Conservation (phyloP, 2,888 invertebrate genomes). For the Strigamia transsilvanica region DNA sequence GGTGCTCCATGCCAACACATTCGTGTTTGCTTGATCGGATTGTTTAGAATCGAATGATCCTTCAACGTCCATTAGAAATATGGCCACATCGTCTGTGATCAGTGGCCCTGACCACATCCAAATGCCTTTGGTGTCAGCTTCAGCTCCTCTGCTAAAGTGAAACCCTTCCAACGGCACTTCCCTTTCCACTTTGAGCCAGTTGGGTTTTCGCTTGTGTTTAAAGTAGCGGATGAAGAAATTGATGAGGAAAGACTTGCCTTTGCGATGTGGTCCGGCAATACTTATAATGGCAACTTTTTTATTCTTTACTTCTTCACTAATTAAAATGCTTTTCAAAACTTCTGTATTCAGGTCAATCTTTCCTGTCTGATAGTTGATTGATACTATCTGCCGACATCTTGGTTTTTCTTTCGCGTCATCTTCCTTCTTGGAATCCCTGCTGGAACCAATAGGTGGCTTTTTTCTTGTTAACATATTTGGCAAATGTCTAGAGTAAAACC, state of each 20-base stretch:
- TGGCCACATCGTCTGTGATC: background rate
- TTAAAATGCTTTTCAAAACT: background rate
- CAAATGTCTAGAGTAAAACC: too few relatives aligned
- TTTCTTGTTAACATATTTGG: too few relatives aligned
- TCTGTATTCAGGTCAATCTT: background rate
- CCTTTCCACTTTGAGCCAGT: background rate
- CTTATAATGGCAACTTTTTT: background rate
- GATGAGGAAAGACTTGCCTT: background rate
- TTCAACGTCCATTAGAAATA: background rate
- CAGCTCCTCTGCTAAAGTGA: background rate
- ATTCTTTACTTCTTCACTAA: background rate
- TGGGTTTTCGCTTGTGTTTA: too few relatives aligned
- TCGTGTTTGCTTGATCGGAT: background rate
- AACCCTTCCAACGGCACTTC: background rate
- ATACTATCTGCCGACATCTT: background rate
- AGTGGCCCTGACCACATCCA: background rate
- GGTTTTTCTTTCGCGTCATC: too few relatives aligned
- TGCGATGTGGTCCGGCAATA: background rate
- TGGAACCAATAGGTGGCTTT: too few relatives aligned
- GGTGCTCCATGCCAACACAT: background rate
- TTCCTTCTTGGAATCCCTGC: too few relatives aligned
- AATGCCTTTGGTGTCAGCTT: background rate
- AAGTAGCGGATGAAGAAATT: too few relatives aligned
- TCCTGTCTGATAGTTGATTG: background rate
- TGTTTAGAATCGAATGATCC: background rate